Base-by-base conservation (phyloP, 2,888 invertebrate genomes). In the Autographa gamma region DNA sequence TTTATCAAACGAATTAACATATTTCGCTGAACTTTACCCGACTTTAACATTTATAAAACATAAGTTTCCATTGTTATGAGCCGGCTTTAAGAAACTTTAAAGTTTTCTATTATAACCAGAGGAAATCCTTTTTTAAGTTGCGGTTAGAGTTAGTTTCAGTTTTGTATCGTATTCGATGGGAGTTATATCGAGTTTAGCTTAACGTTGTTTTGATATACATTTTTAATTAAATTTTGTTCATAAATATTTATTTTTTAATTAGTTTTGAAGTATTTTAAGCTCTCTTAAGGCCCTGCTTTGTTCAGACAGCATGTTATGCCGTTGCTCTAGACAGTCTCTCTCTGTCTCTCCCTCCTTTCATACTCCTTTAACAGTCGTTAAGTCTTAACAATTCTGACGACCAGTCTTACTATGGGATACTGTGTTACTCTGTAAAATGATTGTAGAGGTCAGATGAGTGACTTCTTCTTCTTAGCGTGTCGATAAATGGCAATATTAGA, bases 1-100 rank as follows among this genome's bases (percentile, higher is more conserved):
- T 76, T 83, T 84, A 80, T 74, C 83, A 69, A 76, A 66, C 54
- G 54, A 77, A 85, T 84, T 85, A 82, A 76, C 85, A 84, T 85
- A 85, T 79, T 80, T 76, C 66, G 72, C 68, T 73, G 52, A 80
- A 83, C 76, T 85, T 65, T 32, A 38, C 58, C 63, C 66, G 62
- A 60, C 60, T 71, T 63, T 41, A 70, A 74, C 80, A 80, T 80
- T 84, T 82, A 82, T 80, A 72, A 78, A 84, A 84, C 84, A 81
- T 75, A 85, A 82, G 84, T 85, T 79, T 72, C 66, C 72, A 78
- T 82, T 84, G 85, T 85, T 76, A 77, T 69, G 69, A 66, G 43
- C 61, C 11, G 52, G 74, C 71, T 81, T 72, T 73, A 74, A 77
- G 77, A 69, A 71, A 71, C 64, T 74, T 68, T 63, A 41, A 79